Base-by-base conservation (phyloP, 2,888 invertebrate genomes). In the Escarpia spicata region DNA sequence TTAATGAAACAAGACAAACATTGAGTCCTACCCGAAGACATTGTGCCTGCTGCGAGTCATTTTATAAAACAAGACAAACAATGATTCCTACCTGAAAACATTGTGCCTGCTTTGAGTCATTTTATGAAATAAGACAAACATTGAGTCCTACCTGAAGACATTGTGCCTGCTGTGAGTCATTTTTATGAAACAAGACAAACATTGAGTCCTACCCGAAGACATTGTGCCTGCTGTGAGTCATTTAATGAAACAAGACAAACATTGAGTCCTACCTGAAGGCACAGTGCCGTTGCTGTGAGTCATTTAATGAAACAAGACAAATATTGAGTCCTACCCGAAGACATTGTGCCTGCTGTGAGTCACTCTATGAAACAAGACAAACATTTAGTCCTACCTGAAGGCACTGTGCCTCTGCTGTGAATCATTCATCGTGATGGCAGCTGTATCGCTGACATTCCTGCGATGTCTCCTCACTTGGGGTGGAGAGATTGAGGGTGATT, bases 381-480 rank as follows among this genome's bases (percentile, higher is more conserved):
- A 26, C n/a, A n/a, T 75, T 91, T 3, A n/a, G 19, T 91, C 15
- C 19, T 45, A 91, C 91, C 91, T 91, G 52, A 91, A 91, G 58
- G 91, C 91, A 52, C 91, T 91, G 52, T 91, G 91, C 58, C 91
- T 91, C 43, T 91, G 91, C 15, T 91, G 43, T 6, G 58, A 89
- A 91, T 93, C 94, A 15, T 92, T 98, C 96, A 98, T 98, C 95
- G 98, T 98, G 94, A 58, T 58, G 45, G 98, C 98, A 92, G 98
- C 98, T 2, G 98, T 98, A 95, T 98, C 98, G 95, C 98, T 98
- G 96, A 98, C 98, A 96, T 98, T 98, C 93, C 98, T 97, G 92
- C 98, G 97, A 96, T 98, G 98, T 91, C 92, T 92, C 26, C 93
- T 93, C 93, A 52, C 44, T 6, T 15, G 43, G 31, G 37, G 91